Conservation (phyloP, 2,797 vertebrate species). For the Neoniphon sammara region DNA sequence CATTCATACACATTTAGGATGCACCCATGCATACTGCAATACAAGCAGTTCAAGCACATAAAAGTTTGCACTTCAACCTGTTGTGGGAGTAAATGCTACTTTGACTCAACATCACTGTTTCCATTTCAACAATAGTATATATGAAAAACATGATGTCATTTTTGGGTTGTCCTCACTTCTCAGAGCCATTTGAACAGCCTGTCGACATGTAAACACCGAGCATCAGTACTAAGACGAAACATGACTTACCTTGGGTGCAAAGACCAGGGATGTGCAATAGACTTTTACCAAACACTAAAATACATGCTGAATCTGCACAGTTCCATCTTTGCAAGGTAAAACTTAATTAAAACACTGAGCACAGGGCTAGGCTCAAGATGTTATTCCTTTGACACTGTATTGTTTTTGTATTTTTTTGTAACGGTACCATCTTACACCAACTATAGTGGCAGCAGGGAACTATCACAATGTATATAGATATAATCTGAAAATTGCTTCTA, state of each 20-base stretch:
- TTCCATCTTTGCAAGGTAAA: not conserved
- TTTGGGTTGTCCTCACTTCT: not conserved
- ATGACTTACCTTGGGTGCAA: constrained; percentile 1
- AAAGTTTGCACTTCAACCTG: constrained; percentile 62
- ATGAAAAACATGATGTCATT: not conserved
- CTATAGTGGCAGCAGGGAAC: not conserved
- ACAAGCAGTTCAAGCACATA: constrained; percentile 43
- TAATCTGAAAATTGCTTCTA: not conserved
- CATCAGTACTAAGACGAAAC: not conserved
- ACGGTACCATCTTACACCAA: no score
- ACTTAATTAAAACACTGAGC: no score
- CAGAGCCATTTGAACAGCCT: constrained; percentile 47
- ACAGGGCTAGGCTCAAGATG: no score
- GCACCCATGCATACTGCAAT: constrained; percentile 58
- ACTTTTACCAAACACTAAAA: not conserved
- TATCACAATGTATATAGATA: not conserved
- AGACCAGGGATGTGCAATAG: not conserved
- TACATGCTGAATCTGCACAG: not conserved
- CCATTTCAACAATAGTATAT: not conserved
- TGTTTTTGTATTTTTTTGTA: no score
- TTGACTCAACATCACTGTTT: not conserved
- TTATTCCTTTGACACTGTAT: no score
- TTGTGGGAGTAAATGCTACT: constrained; percentile 5
- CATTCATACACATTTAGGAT: constrained; percentile 58
- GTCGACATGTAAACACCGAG: not conserved